phyloP scores from a whole-genome alignment of 2,888 invertebrate species.

The Xylota segnis region DNA sequence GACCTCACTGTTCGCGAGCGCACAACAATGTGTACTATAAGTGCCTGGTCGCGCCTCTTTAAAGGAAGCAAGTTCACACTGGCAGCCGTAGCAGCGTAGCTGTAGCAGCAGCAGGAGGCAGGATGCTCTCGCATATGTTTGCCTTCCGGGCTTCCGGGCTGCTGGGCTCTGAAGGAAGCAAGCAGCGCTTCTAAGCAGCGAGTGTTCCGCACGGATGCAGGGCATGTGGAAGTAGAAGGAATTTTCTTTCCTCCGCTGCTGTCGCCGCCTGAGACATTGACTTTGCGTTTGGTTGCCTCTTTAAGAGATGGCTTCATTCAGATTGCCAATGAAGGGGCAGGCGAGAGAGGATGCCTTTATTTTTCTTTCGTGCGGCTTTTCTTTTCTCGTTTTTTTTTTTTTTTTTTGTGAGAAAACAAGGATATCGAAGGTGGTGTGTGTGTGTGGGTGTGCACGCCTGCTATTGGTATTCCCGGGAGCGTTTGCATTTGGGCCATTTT shows the following conservation, averaged over 20 bases:
- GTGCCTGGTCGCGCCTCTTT: constrained; percentile 54
- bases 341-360: constrained; percentile 24
- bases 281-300: constrained; percentile 44
- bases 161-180: constrained; percentile 29
- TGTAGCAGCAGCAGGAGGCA: constrained; percentile 20
- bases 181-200: neutral
- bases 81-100: constrained; percentile 5
- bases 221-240: neutral
- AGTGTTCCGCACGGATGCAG: constrained; percentile 24
- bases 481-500: constrained; percentile 61
- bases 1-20: neutral
- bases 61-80: constrained; percentile 11
- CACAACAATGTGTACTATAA: constrained; percentile 24
- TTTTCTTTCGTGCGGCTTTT: constrained; percentile 40
- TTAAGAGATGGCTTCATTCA: constrained; percentile 68
- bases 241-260: too few species aligned
- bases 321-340: constrained; percentile 24
- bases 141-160: constrained; percentile 52
- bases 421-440: constrained; percentile 11
- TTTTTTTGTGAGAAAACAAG: neutral
- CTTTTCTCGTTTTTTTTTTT: constrained; percentile 13
- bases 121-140: constrained; percentile 63
- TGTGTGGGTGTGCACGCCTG: neutral
- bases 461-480: constrained; percentile 60
- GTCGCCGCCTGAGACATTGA: constrained; percentile 28